phyloP scores from a whole-genome alignment of 2,888 invertebrate species.

The Diarsia rubi region DNA sequence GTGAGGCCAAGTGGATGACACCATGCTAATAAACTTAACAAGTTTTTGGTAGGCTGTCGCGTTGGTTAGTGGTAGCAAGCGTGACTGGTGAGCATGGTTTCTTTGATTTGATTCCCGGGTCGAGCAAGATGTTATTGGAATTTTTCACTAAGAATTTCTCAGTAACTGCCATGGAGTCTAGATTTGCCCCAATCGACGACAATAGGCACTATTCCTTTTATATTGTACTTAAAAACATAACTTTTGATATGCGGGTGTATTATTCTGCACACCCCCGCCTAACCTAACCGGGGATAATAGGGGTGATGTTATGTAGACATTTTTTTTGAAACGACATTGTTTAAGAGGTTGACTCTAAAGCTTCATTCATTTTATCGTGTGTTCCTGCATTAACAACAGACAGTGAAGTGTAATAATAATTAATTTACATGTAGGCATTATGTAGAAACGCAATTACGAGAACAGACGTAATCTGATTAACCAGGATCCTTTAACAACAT shows the following conservation, averaged over 20 bases:
- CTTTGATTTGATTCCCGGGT: no score
- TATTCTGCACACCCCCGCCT: no score
- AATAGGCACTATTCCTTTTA: no score
- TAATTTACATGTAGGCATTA: slow-evolving; percentile 29
- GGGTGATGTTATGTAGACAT: no score
- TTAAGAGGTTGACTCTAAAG: neutral
- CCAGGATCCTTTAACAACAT: slow-evolving; percentile 17
- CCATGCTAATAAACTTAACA: neutral
- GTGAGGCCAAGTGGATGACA: neutral
- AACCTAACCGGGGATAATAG: neutral
- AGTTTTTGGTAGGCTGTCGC: neutral
- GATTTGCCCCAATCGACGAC: no score
- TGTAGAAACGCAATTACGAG: slow-evolving; percentile 21
- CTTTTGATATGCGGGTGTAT: no score
- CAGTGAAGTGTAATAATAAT: slow-evolving; percentile 12
- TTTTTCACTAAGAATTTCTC: no score
- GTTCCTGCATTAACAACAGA: neutral
- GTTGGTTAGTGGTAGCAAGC: neutral
- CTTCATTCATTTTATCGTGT: no score
- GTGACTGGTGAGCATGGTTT: neutral
- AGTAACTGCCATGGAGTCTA: no score
- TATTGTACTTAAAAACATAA: no score
- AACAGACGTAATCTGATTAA: slow-evolving; percentile 37
- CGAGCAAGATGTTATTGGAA: no score
- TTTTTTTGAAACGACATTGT: no score